Evolutionary conservation across 2,113 vertebrate species (phyloP), one percentile per base, ranked within the genome.

Genomic region (Caranx ignobilis): DNA sequence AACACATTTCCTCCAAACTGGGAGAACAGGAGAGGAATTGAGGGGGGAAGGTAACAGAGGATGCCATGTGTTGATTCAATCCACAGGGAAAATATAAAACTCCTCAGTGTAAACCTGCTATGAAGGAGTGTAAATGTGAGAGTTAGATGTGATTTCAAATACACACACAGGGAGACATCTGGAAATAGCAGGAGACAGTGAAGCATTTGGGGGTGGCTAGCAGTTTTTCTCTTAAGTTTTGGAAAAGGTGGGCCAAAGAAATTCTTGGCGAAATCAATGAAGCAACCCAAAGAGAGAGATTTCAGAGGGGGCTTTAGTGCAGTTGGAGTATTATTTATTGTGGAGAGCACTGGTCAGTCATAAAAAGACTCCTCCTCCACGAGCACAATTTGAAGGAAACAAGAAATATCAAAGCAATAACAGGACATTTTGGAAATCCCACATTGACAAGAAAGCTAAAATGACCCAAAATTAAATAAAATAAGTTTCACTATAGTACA

Each of bases 211-310:
- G 62, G 75, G 37, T 72, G 26, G 26, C 1, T 26, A 26, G 26
- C 26, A 26, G 64, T 60, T 85, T 83, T 82, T 77, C 78, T 77
- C 66, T 75, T 71, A 75, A 56, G 71, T 88, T 90, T 72, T 66
- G 84, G 52, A 18, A 68, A 85, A 78, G 64, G 63, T 63, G 66
- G 79, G 84, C 80, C 82, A 31, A 37, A 65, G 48, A 71, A 57
- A 52, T 48, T 7, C n/a, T 65, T 43, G 70, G 7, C 72, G 60
- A 86, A 55, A 66, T 57, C 43, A 67, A 10, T 87, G 71, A 87
- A 86, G 64, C 68, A 84, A 87, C 50, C n/a, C 41, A 31, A 41
- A 12, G 18, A 65, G 50, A 73, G 55, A 66, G 1, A 39, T 37
- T 60, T 57, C 65, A 72, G 26, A 57, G 7, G 6, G 43, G 45